Evolutionary conservation across 2,797 vertebrate genomes (phyloP).

Genomic region (Coregonus ussuriensis): DNA sequence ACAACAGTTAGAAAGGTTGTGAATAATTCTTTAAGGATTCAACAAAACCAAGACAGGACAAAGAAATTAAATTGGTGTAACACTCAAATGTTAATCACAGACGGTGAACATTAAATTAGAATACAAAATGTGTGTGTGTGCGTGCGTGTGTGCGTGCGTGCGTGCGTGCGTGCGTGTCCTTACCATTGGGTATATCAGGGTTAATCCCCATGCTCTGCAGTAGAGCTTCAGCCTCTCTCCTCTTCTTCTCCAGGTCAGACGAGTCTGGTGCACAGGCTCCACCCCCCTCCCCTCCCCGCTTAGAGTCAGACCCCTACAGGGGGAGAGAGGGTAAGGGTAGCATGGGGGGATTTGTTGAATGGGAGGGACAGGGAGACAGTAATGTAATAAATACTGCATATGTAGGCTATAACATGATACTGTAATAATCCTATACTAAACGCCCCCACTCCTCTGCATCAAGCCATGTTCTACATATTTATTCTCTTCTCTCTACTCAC

Average conservation of each 20-base stretch:
- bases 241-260: constrained; percentile 96
- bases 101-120: too few species aligned
- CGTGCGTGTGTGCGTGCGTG: background rate
- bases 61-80: too few species aligned
- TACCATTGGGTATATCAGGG: constrained; percentile 73
- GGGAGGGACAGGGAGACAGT: background rate
- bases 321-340: constrained; percentile 6
- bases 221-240: constrained; percentile 94
- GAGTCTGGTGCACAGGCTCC: constrained; percentile 72
- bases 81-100: too few species aligned
- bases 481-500: constrained; percentile 74
- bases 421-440: background rate
- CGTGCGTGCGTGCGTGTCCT: constrained; percentile 21
- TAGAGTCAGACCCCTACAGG: constrained; percentile 61
- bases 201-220: constrained; percentile 97
- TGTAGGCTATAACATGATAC: background rate
- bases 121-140: too few species aligned
- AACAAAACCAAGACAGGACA: too few species aligned
- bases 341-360: background rate
- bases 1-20: too few species aligned
- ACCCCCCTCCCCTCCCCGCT: constrained; percentile 53
- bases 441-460: constrained; percentile 19
- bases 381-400: background rate
- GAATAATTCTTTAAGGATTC: too few species aligned
- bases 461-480: background rate